Evolutionary conservation across 2,888 invertebrate species (phyloP), one percentile per base, ranked within the genome.

Genomic region (Octonoba sinensis): DNA sequence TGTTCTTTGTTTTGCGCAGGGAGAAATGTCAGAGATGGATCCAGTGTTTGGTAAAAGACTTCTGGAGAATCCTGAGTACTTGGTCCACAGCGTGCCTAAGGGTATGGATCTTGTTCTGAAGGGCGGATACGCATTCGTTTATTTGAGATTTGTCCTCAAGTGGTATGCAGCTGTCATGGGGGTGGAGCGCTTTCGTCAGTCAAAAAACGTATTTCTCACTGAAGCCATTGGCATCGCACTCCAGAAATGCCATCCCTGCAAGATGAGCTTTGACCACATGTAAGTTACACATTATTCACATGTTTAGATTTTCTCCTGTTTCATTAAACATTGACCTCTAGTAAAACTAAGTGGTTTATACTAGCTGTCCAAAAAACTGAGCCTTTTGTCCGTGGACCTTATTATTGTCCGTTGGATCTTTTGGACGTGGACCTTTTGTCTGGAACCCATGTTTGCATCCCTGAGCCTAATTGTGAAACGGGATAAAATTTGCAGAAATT

Each of bases 241-340:
- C 24, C 81, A 82, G 13, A 82, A 82, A 22, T 82, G 81, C n/a
- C 81, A 82, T 24, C 81, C 81, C 22, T 75, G 73, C 44, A 82
- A 82, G 54, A 74, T 59, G 44, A 82, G 81, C 12, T 82, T 82
- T 20, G 69, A 75, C 54, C 74, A 75, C 70, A 69, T 82, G 81
- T 82, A 65, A 71, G 69, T 54, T 74, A 8, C 11, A 11, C 22
- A 24, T 15, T 54, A 11, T 22, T 49, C 22, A 24, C 20, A 12
- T 44, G 36, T 3, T 6, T 6, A 22, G 15, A 16, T 1, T 22
- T 51, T n/a, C n/a, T n/a, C n/a, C n/a, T n/a, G n/a, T n/a, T n/a
- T n/a, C 12, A 13, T 49, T 49, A 13, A 49, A 12, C 49, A 13
- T 15, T 49, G 49, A 49, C 12, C 49, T 12, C 12, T 15, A 49